Percentiles rank a stretch among this genome's conserved stretches.
phyloP scores from a whole-genome alignment of 1,140 invertebrate genomes.

The Sminthurides bifidus region DNA sequence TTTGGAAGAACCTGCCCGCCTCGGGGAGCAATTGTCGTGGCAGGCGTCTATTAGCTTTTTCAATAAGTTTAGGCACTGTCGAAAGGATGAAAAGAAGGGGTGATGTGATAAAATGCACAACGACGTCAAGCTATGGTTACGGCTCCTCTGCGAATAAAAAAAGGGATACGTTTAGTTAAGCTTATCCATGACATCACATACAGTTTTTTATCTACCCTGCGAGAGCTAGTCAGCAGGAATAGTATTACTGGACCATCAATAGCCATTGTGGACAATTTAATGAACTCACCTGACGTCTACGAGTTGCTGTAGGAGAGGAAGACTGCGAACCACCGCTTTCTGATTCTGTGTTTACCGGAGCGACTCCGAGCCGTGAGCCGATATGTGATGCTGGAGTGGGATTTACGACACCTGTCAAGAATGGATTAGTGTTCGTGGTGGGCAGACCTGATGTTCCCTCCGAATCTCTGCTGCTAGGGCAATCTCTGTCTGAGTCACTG shows the following conservation, averaged over 20 bases:
- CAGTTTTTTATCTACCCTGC: too few species aligned
- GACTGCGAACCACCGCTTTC: constrained; percentile 77
- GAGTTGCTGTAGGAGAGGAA: constrained; percentile 66
- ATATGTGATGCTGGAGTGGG: too few species aligned
- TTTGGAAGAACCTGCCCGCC: constrained; percentile 75
- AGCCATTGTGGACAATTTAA: too few species aligned
- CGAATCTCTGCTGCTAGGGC: constrained; percentile 50
- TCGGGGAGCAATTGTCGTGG: constrained; percentile 79
- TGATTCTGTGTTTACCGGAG: constrained; percentile 56
- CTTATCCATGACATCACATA: background rate
- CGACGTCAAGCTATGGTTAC: constrained; percentile 88
- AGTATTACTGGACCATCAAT: background rate
- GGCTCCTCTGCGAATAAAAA: constrained; percentile 48
- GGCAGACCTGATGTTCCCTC: constrained; percentile 40
- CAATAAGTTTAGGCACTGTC: constrained; percentile 90
- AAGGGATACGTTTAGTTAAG: background rate
- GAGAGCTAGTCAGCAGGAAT: background rate
- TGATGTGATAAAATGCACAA: constrained; percentile 97
- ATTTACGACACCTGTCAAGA: constrained; percentile 12
- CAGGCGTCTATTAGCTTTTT: constrained; percentile 93
- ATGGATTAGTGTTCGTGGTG: constrained; percentile 22
- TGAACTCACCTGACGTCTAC: constrained; percentile 55
- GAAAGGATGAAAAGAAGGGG: constrained; percentile 95
- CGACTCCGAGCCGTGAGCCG: constrained; percentile 50
- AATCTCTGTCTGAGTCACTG: constrained; percentile 75